A percentile compares a stretch with the other conserved stretches of the same genome.
Evolutionary conservation across 2,113 vertebrate genomes (phyloP).

Genomic region (Cyanistes caeruleus): DNA sequence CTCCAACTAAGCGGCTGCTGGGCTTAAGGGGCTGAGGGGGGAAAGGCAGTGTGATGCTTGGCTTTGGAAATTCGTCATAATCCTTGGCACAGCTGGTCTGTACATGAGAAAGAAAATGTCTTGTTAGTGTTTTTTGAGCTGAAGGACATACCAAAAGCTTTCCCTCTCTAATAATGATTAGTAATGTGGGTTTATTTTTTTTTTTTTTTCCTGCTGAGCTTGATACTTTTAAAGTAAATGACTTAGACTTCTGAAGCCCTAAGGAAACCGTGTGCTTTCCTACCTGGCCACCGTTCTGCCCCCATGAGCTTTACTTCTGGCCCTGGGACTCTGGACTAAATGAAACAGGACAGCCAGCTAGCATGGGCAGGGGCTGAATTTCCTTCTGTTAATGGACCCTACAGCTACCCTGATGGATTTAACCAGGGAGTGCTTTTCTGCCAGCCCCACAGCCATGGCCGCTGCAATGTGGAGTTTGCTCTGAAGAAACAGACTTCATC

Average conservation of each 20-base stretch:
- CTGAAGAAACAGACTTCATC: not conserved
- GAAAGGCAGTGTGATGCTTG: not conserved
- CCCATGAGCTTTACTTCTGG: not conserved
- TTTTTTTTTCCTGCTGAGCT: not conserved
- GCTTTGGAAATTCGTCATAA: not conserved
- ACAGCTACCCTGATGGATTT: not conserved
- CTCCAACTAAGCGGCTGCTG: not conserved
- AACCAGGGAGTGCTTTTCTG: not conserved
- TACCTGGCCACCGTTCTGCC: not conserved
- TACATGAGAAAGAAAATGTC: not conserved
- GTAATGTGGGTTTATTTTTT: accelerated
- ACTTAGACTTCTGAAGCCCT: not conserved
- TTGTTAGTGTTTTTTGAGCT: not conserved
- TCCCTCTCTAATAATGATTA: not conserved
- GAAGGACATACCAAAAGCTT: not conserved
- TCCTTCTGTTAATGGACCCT: not conserved
- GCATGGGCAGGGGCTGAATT: not conserved
- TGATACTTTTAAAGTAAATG: not conserved
- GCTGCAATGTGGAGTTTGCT: not conserved
- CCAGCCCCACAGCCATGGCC: not conserved
- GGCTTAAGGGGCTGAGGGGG: not conserved
- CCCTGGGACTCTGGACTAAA: not conserved
- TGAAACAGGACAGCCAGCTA: not conserved
- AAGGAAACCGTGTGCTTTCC: not conserved
- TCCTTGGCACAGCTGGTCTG: not conserved